phyloP scores from a whole-genome alignment of 2,113 vertebrate species.

The Plecturocebus donacophilus region DNA sequence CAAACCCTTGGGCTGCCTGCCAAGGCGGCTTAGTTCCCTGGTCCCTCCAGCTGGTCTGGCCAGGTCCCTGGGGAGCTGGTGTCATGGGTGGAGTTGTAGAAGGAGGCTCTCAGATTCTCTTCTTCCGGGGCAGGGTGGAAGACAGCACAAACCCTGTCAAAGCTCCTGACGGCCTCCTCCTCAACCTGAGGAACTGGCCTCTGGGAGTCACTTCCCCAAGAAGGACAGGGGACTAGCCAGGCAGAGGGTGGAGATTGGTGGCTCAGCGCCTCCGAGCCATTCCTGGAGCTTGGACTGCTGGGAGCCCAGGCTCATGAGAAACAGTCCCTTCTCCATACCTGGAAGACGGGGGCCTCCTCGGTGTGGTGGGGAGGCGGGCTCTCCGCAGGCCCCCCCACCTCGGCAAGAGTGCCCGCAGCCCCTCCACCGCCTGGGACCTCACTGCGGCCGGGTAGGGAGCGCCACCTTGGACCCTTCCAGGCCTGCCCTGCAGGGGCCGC shows the following conservation, averaged over 20 bases:
- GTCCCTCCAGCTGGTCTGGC: neutral
- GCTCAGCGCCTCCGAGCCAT: neutral
- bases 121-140: neutral
- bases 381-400: too few species aligned
- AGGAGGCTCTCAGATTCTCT: neutral
- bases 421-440: neutral
- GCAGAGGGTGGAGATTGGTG: too few species aligned
- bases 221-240: neutral
- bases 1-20: neutral
- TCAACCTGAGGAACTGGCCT: neutral
- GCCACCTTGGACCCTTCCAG: rapidly evolving
- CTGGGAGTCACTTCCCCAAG: neutral
- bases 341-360: neutral
- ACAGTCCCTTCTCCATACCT: neutral
- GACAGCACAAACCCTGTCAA: too few species aligned
- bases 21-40: neutral
- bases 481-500: slow-evolving; percentile 12
- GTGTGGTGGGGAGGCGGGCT: neutral
- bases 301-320: neutral
- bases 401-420: neutral
- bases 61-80: neutral
- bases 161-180: neutral
- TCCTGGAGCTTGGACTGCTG: neutral
- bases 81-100: neutral
- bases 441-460: too few species aligned